phyloP scores from a whole-genome alignment of 2,113 vertebrate species.

The Reinhardtius hippoglossoides region DNA sequence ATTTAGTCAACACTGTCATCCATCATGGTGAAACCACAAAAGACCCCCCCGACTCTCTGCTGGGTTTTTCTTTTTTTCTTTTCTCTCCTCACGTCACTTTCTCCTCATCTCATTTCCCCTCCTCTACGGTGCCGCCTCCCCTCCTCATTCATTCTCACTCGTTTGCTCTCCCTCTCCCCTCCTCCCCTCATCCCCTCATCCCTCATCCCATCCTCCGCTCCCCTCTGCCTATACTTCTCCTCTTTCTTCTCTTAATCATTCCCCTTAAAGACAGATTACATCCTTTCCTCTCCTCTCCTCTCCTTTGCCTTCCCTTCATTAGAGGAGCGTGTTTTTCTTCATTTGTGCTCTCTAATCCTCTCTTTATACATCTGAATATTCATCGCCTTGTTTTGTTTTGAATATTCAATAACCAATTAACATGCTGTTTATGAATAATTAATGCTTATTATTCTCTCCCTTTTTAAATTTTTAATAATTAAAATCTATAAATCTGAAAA shows the following conservation, averaged over 20 bases:
- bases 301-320: conserved; percentile 51
- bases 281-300: conserved; percentile 16
- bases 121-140: conserved; percentile 5
- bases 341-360: conserved; percentile 69
- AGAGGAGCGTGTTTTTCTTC: conserved; percentile 55
- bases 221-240: background rate
- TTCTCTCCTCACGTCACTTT: background rate
- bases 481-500: conserved; percentile 76
- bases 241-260: background rate
- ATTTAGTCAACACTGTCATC: conserved; percentile 76
- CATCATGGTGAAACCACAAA: conserved; percentile 77
- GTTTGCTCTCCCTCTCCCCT: too few relatives aligned
- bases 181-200: too few relatives aligned
- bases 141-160: background rate
- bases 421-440: conserved; percentile 72
- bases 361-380: conserved; percentile 72
- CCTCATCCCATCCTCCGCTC: background rate
- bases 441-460: conserved; percentile 71
- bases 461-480: conserved; percentile 74
- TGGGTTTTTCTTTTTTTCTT: conserved; percentile 32
- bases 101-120: conserved; percentile 51
- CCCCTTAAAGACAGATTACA: background rate
- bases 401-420: conserved; percentile 80
- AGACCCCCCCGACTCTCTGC: conserved; percentile 62
- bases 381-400: conserved; percentile 74